Conservation (phyloP, 2,113 vertebrate species). For the Meriones unguiculatus region DNA sequence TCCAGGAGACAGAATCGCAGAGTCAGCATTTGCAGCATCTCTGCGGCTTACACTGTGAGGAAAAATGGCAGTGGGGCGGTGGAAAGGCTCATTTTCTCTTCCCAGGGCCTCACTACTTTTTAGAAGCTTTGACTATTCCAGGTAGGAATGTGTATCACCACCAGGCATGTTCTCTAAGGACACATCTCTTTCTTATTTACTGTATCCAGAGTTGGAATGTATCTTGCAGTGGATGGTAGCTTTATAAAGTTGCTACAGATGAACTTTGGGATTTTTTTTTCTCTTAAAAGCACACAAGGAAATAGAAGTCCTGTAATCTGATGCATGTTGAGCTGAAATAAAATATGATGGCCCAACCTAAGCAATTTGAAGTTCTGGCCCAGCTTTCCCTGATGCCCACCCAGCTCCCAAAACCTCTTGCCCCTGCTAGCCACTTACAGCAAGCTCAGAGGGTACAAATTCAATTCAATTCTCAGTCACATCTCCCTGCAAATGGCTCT, state of each 20-base stretch:
- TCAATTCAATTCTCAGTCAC: conserved; percentile 58
- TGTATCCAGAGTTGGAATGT: background rate
- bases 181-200: background rate
- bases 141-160: background rate
- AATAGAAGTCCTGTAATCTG: background rate
- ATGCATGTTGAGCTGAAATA: background rate
- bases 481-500: conserved; percentile 59
- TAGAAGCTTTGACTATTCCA: background rate
- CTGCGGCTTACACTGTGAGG: background rate
- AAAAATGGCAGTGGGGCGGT: background rate
- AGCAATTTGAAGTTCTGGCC: conserved; percentile 40
- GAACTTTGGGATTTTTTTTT: background rate
- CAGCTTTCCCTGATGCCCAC: conserved; percentile 48
- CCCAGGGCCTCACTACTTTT: background rate
- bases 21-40: background rate
- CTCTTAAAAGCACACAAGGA: background rate
- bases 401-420: conserved; percentile 64
- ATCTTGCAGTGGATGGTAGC: background rate
- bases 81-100: background rate
- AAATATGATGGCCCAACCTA: background rate
- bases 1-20: background rate
- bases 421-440: conserved; percentile 53
- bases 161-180: background rate
- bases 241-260: background rate
- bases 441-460: conserved; percentile 61